Conservation (phyloP, 2,888 invertebrate genomes). For the Rambutsinella grinnellia region DNA sequence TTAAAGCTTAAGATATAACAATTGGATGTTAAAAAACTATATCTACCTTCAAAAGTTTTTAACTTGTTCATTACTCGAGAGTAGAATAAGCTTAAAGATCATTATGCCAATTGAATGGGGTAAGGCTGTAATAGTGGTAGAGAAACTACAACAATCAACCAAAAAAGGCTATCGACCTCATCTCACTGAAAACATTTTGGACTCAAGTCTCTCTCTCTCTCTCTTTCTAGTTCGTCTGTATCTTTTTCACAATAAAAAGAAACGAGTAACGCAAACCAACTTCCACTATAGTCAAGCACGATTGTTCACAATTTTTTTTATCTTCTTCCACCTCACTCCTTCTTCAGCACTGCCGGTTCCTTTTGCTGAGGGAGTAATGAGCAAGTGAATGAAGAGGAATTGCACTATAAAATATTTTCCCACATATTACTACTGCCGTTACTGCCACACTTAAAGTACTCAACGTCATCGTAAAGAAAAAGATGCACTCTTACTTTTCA, state of each 20-base stretch:
- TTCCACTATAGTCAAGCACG: not conserved
- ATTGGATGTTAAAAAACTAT: no score
- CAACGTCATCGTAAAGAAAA: not conserved
- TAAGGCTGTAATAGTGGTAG: conserved; percentile 8
- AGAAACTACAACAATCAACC: conserved; percentile 44
- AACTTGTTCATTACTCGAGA: no score
- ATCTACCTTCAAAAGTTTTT: no score
- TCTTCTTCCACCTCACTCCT: not conserved
- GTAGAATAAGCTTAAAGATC: not conserved
- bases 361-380: no score
- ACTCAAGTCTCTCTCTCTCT: conserved; percentile 43
- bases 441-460: conserved; percentile 5
- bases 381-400: not conserved
- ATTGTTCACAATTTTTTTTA: not conserved
- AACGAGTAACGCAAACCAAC: not conserved
- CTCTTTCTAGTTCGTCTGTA: not conserved
- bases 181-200: conserved; percentile 53
- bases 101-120: not conserved
- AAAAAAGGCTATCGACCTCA: conserved; percentile 58
- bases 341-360: not conserved
- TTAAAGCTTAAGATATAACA: no score
- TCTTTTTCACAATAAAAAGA: not conserved
- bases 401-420: not conserved
- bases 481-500: conserved; percentile 6
- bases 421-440: not conserved